Conservation (phyloP, 2,797 vertebrate genomes). For the Vespertilio murinus region DNA sequence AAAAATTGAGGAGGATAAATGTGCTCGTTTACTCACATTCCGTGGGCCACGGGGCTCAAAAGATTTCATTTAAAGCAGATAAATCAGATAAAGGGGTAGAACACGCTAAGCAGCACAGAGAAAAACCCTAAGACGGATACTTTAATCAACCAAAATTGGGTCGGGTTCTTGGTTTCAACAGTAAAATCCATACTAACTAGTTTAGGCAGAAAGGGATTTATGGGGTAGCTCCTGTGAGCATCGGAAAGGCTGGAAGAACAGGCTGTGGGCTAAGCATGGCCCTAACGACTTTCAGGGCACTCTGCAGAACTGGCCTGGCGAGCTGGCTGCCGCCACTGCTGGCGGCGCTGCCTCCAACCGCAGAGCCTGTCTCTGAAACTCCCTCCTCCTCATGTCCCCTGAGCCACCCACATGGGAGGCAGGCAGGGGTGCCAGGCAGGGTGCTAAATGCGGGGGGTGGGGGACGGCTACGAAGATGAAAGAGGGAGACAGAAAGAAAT, state of each 20-base stretch:
- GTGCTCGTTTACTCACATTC: slow-evolving; percentile 36
- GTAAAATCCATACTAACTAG: slow-evolving; percentile 46
- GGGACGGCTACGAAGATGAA: neutral
- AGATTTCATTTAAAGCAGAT: slow-evolving; percentile 24
- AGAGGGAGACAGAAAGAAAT: neutral
- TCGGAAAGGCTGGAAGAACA: slow-evolving; percentile 45
- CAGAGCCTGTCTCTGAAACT: neutral
- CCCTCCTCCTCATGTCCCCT: neutral
- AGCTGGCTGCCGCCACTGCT: neutral
- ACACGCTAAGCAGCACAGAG: neutral
- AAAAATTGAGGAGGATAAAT: slow-evolving; percentile 31
- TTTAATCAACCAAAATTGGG: neutral
- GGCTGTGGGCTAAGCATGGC: slow-evolving; percentile 29
- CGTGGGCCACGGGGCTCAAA: neutral
- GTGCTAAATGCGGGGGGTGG: neutral
- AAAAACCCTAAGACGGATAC: slow-evolving; percentile 29
- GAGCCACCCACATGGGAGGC: neutral
- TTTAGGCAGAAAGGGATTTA: slow-evolving; percentile 33
- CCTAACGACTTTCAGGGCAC: neutral
- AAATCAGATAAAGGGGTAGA: slow-evolving; percentile 9
- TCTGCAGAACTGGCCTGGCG: slow-evolving; percentile 17
- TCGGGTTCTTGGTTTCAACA: slow-evolving; percentile 35
- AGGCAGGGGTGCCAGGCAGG: neutral
- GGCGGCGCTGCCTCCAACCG: neutral
- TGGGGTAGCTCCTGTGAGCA: slow-evolving; percentile 12